These are phyloP conservation scores for Pantherophis vulpinus DNA, from an alignment of 2,797 vertebrate species.

Conservation along the genomic window DNA sequence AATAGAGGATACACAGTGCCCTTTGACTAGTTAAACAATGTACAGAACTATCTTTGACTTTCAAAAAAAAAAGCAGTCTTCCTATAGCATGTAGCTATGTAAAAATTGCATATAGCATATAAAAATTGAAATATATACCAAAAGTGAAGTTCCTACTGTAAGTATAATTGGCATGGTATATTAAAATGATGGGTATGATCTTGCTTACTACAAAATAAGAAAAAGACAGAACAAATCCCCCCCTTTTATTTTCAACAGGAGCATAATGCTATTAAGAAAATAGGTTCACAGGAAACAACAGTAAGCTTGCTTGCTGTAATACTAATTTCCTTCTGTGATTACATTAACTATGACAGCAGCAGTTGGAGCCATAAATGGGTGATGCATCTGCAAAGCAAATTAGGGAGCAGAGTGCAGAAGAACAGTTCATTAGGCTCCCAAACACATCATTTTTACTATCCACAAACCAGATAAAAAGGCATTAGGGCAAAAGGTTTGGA, in stretches of 20 bases:
- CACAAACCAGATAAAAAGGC: slow-evolving; percentile 27
- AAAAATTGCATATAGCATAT: too few relatives aligned
- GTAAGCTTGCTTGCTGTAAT: slow-evolving; percentile 15
- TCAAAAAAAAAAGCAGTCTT: neutral
- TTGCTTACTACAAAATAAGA: neutral
- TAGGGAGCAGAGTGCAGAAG: neutral
- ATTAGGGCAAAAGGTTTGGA: slow-evolving; percentile 21
- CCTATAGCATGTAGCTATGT: too few relatives aligned
- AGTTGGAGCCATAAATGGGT: slow-evolving; percentile 32
- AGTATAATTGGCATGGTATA: neutral
- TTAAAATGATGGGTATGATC: neutral
- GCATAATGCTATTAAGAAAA: slow-evolving; percentile 15
- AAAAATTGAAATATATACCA: neutral
- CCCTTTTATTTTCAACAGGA: slow-evolving; percentile 16
- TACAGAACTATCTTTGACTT: neutral
- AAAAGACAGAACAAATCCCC: slow-evolving; percentile 17
- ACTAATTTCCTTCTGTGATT: slow-evolving; percentile 24
- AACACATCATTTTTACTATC: slow-evolving; percentile 22
- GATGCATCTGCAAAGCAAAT: slow-evolving; percentile 11
- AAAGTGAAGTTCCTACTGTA: neutral
- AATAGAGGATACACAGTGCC: neutral
- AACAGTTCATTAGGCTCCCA: neutral
- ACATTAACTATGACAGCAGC: slow-evolving; percentile 13
- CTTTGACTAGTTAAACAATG: neutral
- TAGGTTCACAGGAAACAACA: neutral